Base-by-base conservation (phyloP, 1,140 invertebrate genomes). In the Ericerus pela region DNA sequence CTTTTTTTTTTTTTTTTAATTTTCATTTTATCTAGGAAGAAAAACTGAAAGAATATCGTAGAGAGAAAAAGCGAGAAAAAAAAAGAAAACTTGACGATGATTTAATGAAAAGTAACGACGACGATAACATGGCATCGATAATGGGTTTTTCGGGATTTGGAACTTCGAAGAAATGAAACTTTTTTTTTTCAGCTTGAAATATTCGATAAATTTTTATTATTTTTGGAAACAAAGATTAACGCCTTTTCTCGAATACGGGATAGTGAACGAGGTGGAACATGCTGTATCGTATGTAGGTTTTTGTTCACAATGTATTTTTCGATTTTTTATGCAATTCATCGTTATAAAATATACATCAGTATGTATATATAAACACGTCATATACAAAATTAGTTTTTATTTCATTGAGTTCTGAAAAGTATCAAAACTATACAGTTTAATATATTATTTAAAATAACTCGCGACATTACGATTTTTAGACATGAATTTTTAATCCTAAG, bases 101-200 rank as follows among this genome's bases (percentile, higher is more conserved):
- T 29, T 73, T 78, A 2, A 79, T 83, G 14, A 77, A 80, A 26
- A 72, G 73, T 1, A 76, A 75, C 37, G 69, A 72, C 12, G 79
- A 88, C 59, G 81, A 75, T 51, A 91, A 97, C 68, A 81, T 98
- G 72, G 84, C 89, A 8, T 81, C 88, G 56, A 82, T 98, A 37
- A 98, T 98, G 96, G 95, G 96, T 16, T 99, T 98, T 69, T 87
- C 86, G 12, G 93, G 92, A 1, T 99, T 99, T 76, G 89, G 91
- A 1, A 80, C 83, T 1, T 83, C 86, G 20, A 96, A 96, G 68
- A 92, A 90, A 66, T 72, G 61, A 65, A 29, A 52, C 29, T 26
- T 6, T 24, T 33, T 51, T 51, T 41, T 20, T 24, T 26, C n/a
- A n/a, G n/a, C n/a, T n/a, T n/a, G n/a, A n/a, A n/a, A n/a, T n/a